Base-by-base conservation (phyloP, 2,888 invertebrate species). In the Campaea margaritaria region DNA sequence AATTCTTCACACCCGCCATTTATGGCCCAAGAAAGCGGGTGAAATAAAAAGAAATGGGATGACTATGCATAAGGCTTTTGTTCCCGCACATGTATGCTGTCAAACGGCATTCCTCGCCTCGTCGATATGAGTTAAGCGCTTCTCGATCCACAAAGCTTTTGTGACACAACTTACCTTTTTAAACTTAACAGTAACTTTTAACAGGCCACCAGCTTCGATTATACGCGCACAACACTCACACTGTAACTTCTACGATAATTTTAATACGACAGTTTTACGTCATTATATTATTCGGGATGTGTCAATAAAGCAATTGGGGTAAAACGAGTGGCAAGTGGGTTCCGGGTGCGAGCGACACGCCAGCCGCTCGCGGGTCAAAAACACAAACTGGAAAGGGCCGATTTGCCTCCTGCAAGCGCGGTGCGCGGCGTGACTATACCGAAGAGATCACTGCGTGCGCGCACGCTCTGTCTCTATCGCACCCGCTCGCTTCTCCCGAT, bases 11-110 rank as follows among this genome's bases (percentile, higher is more conserved):
- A 66, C 67, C 67, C 70, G 66, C 69, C 68, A 71, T 68, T 76
- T 73, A 69, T 69, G 68, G 61, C 70, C 75, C 73, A 76, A 82
- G 85, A 86, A 83, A 85, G 86, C 83, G 78, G 76, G 75, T 78
- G 72, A 76, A 84, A 82, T 82, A 87, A 88, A 88, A 87, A 85
- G 80, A 85, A 81, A 82, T 79, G 81, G 80, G 83, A 88, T 85
- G 89, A 87, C 86, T 87, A 80, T 87, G 88, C 88, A 86, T 81
- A 86, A 86, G 88, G 87, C 91, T 92, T 90, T 92, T 91, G 90
- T 91, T 92, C 89, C 88, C 88, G 88, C 85, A 89, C 83, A 87
- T 88, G 86, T 87, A 90, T 87, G 91, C 90, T 87, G 91, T 91
- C 92, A 86, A 87, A 87, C 92, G 82, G 85, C 91, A 92, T 92